phyloP scores from a whole-genome alignment of 2,113 vertebrate species.

The Blennius ocellaris region DNA sequence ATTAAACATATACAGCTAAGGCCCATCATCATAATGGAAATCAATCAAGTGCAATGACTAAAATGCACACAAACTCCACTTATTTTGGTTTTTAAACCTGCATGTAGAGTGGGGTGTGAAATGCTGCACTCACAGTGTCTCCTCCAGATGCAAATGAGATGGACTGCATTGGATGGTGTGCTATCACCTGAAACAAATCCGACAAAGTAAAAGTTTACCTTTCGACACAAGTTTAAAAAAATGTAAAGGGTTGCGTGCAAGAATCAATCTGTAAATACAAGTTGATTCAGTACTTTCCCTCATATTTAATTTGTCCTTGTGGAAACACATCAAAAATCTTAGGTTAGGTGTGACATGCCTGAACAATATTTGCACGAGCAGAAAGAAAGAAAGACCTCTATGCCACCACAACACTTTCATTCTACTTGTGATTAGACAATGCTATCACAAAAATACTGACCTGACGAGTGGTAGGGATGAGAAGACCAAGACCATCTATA shows the following conservation, averaged over 20 bases:
- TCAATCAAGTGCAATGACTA: slow-evolving; percentile 20
- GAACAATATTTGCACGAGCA: neutral
- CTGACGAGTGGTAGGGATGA: slow-evolving; percentile 92
- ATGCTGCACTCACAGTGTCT: slow-evolving; percentile 82
- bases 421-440: neutral
- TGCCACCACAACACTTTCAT: no score
- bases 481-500: slow-evolving; percentile 91
- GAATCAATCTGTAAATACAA: no score
- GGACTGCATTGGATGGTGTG: slow-evolving; percentile 91
- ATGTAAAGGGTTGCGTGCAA: no score
- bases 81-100: neutral
- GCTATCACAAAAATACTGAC: slow-evolving; percentile 65
- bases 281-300: neutral
- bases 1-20: slow-evolving; percentile 39
- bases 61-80: no score
- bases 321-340: neutral
- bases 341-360: neutral
- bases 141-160: slow-evolving; percentile 92
- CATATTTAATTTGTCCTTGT: neutral
- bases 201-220: neutral
- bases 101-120: slow-evolving; percentile 8
- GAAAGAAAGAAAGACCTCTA: no score
- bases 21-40: slow-evolving; percentile 46
- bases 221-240: no score
- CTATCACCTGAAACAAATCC: slow-evolving; percentile 84